Conservation (phyloP, 2,888 invertebrate species). For the Ditula angustiorana region DNA sequence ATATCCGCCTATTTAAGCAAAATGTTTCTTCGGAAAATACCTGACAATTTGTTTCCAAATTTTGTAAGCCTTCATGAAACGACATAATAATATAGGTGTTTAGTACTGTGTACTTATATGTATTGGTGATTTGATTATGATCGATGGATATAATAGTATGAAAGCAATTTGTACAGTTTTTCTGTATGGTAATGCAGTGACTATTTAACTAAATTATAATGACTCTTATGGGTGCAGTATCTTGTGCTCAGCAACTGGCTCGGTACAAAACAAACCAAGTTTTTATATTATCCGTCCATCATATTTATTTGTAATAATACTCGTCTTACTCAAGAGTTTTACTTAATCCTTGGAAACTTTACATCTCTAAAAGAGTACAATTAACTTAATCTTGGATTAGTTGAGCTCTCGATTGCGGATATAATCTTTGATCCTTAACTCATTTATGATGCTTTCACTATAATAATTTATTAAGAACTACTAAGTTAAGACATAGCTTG, state of each 20-base stretch:
- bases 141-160: conserved; percentile 4
- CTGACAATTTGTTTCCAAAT: not conserved
- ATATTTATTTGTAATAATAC: conserved; percentile 22
- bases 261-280: conserved; percentile 10
- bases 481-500: not conserved
- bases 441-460: conserved; percentile 11
- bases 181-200: conserved; percentile 2
- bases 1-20: too few relatives aligned
- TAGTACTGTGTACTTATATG: not conserved
- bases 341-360: conserved; percentile 4
- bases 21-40: too few relatives aligned
- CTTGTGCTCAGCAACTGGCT: conserved; percentile 6
- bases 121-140: not conserved
- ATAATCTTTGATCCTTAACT: not conserved
- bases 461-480: conserved; percentile 3
- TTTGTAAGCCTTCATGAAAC: not conserved
- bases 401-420: not conserved
- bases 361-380: conserved; percentile 33
- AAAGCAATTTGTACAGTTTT: conserved; percentile 6
- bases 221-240: not conserved
- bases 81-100: too few relatives aligned
- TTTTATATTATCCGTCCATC: conserved; percentile 34
- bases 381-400: conserved; percentile 26
- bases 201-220: not conserved
- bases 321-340: conserved; percentile 24